These are phyloP conservation scores for Liparis tanakae DNA, from an alignment of 2,797 vertebrate species.

Conservation along the genomic window DNA sequence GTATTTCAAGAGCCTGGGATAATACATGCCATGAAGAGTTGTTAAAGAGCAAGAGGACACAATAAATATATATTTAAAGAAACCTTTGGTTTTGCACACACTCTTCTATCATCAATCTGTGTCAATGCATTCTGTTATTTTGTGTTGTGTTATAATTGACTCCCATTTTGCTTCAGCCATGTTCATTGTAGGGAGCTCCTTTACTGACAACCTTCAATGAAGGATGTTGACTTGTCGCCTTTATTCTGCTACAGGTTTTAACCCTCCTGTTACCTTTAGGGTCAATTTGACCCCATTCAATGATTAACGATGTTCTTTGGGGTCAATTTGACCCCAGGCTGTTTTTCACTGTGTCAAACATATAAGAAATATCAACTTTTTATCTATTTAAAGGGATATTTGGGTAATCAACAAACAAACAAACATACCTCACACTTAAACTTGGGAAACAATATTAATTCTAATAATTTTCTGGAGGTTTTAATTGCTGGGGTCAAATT, in stretches of 20 bases:
- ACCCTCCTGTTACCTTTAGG: no score
- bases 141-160: slow-evolving; percentile 9
- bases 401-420: no score
- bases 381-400: no score
- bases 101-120: slow-evolving; percentile 7
- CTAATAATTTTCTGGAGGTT: no score
- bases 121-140: slow-evolving; percentile 16
- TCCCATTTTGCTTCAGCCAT: neutral
- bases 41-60: neutral
- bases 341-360: no score
- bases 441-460: no score
- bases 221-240: slow-evolving; percentile 3
- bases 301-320: no score
- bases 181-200: slow-evolving; percentile 26
- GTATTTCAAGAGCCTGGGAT: slow-evolving; percentile 25
- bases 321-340: no score
- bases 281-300: no score
- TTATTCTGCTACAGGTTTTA: slow-evolving; percentile 1
- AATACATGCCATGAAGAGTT: neutral
- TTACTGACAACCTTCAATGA: slow-evolving; percentile 17
- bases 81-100: neutral
- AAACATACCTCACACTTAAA: no score
- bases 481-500: no score
- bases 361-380: no score
- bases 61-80: neutral